Conservation (phyloP, 2,113 vertebrate genomes). For the Rhegmatorhina hoffmannsi region DNA sequence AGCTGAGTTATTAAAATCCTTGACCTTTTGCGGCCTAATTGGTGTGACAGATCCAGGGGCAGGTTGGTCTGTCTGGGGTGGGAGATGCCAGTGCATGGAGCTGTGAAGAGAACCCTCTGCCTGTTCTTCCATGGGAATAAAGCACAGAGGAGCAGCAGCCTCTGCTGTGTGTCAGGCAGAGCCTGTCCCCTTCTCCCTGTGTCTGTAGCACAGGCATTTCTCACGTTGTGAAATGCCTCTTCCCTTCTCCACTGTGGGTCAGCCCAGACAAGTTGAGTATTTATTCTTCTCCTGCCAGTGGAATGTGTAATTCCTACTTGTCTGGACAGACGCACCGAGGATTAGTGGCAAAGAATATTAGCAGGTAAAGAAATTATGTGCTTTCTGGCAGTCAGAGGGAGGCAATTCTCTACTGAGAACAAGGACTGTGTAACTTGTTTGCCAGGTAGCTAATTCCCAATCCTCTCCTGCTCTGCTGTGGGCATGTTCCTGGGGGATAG, state of each 20-base stretch:
- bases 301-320: slow-evolving; percentile 70
- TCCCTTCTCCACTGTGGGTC: slow-evolving; percentile 17
- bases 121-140: neutral
- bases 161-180: neutral
- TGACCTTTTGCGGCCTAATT: slow-evolving; percentile 54
- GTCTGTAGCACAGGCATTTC: neutral
- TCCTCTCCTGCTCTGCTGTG: neutral
- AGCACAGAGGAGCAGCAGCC: neutral
- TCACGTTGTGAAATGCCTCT: slow-evolving; percentile 10
- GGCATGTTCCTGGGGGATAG: neutral
- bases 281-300: slow-evolving; percentile 61
- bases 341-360: slow-evolving; percentile 67
- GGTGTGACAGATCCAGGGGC: neutral
- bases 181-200: neutral
- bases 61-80: neutral
- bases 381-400: slow-evolving; percentile 30
- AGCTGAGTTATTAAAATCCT: slow-evolving; percentile 33
- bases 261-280: slow-evolving; percentile 68
- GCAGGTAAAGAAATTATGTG: slow-evolving; percentile 56
- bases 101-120: neutral
- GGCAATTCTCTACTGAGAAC: neutral
- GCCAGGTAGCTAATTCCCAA: slow-evolving; percentile 24
- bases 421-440: neutral
- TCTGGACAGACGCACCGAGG: slow-evolving; percentile 59
- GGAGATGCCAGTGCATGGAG: neutral